phyloP scores from a whole-genome alignment of 2,888 invertebrate species.

The Gymnoscelis rufifasciata region DNA sequence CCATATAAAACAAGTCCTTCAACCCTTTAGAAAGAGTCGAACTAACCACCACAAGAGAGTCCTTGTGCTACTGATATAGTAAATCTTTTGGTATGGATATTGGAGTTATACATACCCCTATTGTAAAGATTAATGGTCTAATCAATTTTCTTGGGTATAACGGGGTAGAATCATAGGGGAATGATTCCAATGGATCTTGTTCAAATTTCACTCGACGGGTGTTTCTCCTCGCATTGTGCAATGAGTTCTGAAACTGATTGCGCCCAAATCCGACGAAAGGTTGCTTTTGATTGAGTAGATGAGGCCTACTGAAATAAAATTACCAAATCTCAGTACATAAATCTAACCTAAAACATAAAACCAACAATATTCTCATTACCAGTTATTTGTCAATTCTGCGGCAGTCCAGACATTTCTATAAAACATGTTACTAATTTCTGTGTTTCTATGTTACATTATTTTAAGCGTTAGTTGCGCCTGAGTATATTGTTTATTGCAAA shows the following conservation, averaged over 20 bases:
- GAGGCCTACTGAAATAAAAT: conserved; percentile 38
- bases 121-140: conserved; percentile 82
- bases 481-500: conserved; percentile 8
- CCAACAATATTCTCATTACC: conserved; percentile 44
- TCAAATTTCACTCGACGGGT: conserved; percentile 42
- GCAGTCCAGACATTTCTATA: conserved; percentile 62
- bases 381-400: conserved; percentile 53
- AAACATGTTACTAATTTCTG: conserved; percentile 55
- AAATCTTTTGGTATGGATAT: too few relatives aligned
- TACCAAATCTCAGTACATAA: not conserved
- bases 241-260: conserved; percentile 52
- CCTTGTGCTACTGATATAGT: too few relatives aligned
- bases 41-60: too few relatives aligned
- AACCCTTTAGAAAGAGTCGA: too few relatives aligned
- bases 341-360: conserved; percentile 16
- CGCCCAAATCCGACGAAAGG: conserved; percentile 36
- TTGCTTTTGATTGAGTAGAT: conserved; percentile 38
- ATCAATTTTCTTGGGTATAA: conserved; percentile 66
- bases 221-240: conserved; percentile 53
- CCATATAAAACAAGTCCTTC: too few relatives aligned
- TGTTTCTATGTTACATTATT: conserved; percentile 47
- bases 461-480: conserved; percentile 6
- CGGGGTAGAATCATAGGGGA: conserved; percentile 62
- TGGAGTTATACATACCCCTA: conserved; percentile 79
- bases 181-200: conserved; percentile 61